Evolutionary conservation across 2,113 vertebrate species (phyloP).

Genomic region (Cynocephalus volans): DNA sequence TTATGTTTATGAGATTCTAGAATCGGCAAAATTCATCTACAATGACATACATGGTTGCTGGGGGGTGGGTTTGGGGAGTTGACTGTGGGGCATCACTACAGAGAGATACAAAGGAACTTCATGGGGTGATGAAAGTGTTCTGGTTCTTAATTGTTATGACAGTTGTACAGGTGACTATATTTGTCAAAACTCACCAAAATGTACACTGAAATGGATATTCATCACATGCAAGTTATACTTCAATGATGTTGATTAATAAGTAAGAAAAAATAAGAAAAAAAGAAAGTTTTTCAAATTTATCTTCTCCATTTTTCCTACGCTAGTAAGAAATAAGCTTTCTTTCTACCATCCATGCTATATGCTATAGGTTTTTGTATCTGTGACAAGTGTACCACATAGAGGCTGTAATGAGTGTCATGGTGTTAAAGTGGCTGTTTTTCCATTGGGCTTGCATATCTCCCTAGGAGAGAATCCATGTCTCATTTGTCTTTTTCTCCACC

Average conservation of each 20-base stretch:
- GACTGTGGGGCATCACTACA: neutral
- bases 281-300: neutral
- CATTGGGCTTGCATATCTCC: neutral
- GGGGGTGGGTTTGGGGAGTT: neutral
- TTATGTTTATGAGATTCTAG: neutral
- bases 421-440: neutral
- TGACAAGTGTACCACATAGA: neutral
- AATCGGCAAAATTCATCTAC: neutral
- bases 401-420: neutral
- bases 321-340: neutral
- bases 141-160: neutral
- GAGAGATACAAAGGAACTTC: neutral
- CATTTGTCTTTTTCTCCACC: neutral
- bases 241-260: neutral
- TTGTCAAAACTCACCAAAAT: neutral
- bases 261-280: neutral
- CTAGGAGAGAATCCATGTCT: neutral
- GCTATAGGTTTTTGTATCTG: neutral
- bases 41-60: neutral
- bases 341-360: neutral
- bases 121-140: too few species aligned
- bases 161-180: neutral
- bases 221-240: neutral
- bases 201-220: neutral
- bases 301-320: neutral